Evolutionary conservation across 2,888 invertebrate genomes (phyloP).

Genomic region (Amorpha juglandis): DNA sequence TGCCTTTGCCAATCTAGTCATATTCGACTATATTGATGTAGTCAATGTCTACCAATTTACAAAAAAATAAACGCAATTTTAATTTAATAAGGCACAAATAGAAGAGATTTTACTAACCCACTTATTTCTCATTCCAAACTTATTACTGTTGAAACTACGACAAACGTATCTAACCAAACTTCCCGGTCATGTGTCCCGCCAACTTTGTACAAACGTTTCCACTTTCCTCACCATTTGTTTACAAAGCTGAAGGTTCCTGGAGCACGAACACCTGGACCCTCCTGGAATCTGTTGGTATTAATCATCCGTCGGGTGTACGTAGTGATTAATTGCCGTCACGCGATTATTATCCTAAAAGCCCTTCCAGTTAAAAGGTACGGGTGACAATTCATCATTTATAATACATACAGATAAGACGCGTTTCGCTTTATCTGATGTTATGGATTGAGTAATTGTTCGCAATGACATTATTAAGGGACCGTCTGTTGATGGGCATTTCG

Average conservation of each 20-base stretch:
- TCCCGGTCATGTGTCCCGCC: slow-evolving; percentile 27
- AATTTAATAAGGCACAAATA: too few relatives aligned
- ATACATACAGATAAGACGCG: slow-evolving; percentile 18
- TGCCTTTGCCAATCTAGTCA: neutral
- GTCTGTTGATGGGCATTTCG: neutral
- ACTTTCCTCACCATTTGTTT: slow-evolving; percentile 53
- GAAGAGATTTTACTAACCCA: neutral
- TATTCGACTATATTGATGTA: neutral
- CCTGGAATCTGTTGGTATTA: slow-evolving; percentile 59
- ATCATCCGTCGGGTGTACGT: slow-evolving; percentile 60
- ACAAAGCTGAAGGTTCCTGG: slow-evolving; percentile 39
- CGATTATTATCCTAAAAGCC: slow-evolving; percentile 47
- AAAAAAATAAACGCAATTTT: too few relatives aligned
- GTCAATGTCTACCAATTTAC: neutral
- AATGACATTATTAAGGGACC: slow-evolving; percentile 3
- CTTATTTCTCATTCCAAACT: neutral
- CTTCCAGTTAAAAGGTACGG: slow-evolving; percentile 32
- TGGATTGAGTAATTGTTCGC: slow-evolving; percentile 19
- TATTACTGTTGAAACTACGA: neutral
- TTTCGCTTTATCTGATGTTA: slow-evolving; percentile 7
- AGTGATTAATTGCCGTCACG: slow-evolving; percentile 59
- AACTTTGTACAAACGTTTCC: slow-evolving; percentile 45
- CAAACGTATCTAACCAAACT: slow-evolving; percentile 3
- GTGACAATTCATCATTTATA: slow-evolving; percentile 30
- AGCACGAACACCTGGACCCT: slow-evolving; percentile 53